Evolutionary conservation across 2,888 invertebrate species (phyloP), one percentile per base, ranked within the genome.

Genomic region (Clunio marinus): DNA sequence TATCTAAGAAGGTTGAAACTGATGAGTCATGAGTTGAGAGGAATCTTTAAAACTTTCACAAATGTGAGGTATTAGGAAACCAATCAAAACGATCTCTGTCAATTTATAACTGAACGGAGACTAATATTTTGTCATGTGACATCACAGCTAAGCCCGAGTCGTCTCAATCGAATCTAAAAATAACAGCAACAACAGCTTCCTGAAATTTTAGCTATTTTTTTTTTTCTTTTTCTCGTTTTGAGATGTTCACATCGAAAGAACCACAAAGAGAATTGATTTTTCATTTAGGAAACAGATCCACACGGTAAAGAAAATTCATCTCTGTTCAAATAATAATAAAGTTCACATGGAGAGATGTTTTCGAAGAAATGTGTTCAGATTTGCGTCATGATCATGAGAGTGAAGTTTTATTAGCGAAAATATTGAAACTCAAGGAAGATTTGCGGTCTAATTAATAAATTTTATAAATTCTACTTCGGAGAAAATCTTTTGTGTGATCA

Each of bases 181-280:
- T 57, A 57, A 57, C 24, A 63, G 17, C 45, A 55, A 51, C 51
- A 55, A 66, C 66, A 66, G 66, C 46, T 66, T 66, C 66, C 66
- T 66, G 66, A 66, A 55, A 66, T 66, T 66, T 22, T 57, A 27
- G 25, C 57, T n/a, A 27, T 57, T 27, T 57, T 27, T n/a, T 27
- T n/a, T 57, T 57, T 57, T 57, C 27, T 27, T 57, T 32, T 32
- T 17, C 25, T 27, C 27, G 25, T n/a, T n/a, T n/a, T n/a, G n/a
- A n/a, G n/a, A n/a, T n/a, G n/a, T n/a, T n/a, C n/a, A 2, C 57
- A 24, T 7, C 27, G 10, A 32, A 10, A 4, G 4, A 32, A 10
- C 57, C n/a, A 15, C 57, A 15, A n/a, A 41, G 51, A 51, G 51
- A 51, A 17, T 51, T 15, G 57, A 2, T 57, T n/a, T n/a, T n/a